phyloP scores from a whole-genome alignment of 1,140 invertebrate species.

The Trigoniulus corallinus region DNA sequence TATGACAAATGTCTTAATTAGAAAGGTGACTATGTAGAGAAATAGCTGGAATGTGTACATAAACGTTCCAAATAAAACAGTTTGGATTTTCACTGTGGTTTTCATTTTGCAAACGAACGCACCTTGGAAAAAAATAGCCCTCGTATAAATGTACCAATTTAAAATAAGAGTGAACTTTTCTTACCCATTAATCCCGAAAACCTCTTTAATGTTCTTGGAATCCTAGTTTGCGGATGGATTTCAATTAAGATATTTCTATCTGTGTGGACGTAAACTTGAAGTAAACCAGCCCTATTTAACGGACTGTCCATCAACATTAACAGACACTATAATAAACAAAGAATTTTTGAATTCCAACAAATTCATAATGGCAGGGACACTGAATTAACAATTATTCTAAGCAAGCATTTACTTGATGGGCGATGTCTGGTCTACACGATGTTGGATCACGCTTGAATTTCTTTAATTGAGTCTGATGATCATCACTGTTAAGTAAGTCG shows the following conservation, averaged over 20 bases:
- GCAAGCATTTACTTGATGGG: slow-evolving; percentile 55
- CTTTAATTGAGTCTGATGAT: slow-evolving; percentile 64
- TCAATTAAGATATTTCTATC: slow-evolving; percentile 95
- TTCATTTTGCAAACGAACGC: too few species aligned
- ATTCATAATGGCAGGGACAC: not conserved
- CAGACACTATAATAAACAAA: slow-evolving; percentile 38
- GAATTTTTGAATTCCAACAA: slow-evolving; percentile 3
- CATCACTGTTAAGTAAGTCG: slow-evolving; percentile 75
- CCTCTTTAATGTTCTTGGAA: slow-evolving; percentile 93
- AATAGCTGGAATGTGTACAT: too few species aligned
- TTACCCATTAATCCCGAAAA: slow-evolving; percentile 96
- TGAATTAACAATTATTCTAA: not conserved
- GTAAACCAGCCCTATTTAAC: slow-evolving; percentile 48
- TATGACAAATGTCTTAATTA: too few species aligned
- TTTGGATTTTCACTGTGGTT: too few species aligned
- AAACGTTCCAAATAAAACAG: too few species aligned
- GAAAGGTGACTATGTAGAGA: too few species aligned
- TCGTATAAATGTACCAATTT: slow-evolving; percentile 12
- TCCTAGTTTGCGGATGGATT: slow-evolving; percentile 94
- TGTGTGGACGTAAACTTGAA: slow-evolving; percentile 84
- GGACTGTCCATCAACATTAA: slow-evolving; percentile 94
- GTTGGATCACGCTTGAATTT: slow-evolving; percentile 71
- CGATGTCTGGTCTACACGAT: slow-evolving; percentile 79
- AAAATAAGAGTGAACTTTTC: slow-evolving; percentile 7
- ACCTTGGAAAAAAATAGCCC: too few species aligned